phyloP scores from a whole-genome alignment of 1,140 invertebrate genomes.

The Meteorus sp. region DNA sequence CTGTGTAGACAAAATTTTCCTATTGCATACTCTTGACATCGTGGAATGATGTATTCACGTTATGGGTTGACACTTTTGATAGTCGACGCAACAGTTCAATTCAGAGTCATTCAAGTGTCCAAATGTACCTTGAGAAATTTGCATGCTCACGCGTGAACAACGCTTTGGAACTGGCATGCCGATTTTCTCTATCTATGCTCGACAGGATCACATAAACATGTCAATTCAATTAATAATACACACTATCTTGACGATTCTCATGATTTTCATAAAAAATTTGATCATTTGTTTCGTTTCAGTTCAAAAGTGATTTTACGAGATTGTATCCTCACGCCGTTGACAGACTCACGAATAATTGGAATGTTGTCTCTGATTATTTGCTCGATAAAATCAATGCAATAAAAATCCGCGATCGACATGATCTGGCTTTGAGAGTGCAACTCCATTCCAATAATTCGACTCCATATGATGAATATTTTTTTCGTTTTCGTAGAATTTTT shows the following conservation, averaged over 20 bases:
- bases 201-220: too few relatives aligned
- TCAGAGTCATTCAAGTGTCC: not conserved
- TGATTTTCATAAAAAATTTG: not conserved
- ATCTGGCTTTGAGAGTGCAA: not conserved
- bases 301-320: constrained; percentile 4
- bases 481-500: not conserved
- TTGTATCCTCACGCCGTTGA: not conserved
- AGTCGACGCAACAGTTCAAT: not conserved
- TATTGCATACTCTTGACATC: not conserved
- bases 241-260: not conserved
- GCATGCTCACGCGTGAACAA: constrained; percentile 3
- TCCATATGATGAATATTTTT: too few relatives aligned
- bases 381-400: not conserved
- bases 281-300: constrained; percentile 6
- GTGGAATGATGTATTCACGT: constrained; percentile 3
- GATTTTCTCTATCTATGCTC: too few relatives aligned
- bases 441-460: not conserved
- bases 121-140: constrained; percentile 1
- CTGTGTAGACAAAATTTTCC: constrained; percentile 5
- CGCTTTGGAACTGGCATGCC: not conserved
- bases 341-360: not conserved
- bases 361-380: not conserved
- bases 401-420: not conserved
- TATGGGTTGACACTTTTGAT: constrained; percentile 7
- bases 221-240: too few relatives aligned